A percentile compares a stretch with the other conserved stretches of the same genome.
Evolutionary conservation across 2,797 vertebrate species (phyloP).

Genomic region (Leptoclinus maculatus): DNA sequence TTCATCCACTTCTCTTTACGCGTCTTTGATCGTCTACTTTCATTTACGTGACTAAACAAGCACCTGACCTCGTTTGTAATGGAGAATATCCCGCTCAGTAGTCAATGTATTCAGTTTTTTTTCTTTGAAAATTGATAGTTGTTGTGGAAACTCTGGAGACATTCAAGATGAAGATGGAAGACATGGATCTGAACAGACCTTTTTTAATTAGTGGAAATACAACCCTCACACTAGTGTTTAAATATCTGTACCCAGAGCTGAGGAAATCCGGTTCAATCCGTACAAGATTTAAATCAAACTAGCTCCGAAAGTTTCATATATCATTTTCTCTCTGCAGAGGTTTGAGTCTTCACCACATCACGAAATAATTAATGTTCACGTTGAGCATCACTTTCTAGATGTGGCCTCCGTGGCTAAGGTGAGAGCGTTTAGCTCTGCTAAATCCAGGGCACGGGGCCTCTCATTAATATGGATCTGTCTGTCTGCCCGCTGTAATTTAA

Average conservation of each 20-base stretch:
- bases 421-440: slow-evolving; percentile 55
- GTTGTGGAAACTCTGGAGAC: slow-evolving; percentile 10
- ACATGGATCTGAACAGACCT: background rate
- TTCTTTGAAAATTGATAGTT: slow-evolving; percentile 54
- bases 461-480: slow-evolving; percentile 70
- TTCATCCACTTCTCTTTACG: slow-evolving; percentile 66
- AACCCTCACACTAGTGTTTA: background rate
- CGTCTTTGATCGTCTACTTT: slow-evolving; percentile 70
- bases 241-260: background rate
- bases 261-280: slow-evolving; percentile 4
- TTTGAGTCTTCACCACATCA: slow-evolving; percentile 42
- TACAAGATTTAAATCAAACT: slow-evolving; percentile 21
- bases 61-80: slow-evolving; percentile 75
- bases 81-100: slow-evolving; percentile 46
- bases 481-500: slow-evolving; percentile 74
- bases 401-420: slow-evolving; percentile 30
- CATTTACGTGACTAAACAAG: slow-evolving; percentile 75
- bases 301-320: slow-evolving; percentile 18
- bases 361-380: slow-evolving; percentile 59
- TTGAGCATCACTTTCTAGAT: slow-evolving; percentile 40
- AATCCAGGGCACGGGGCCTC: slow-evolving; percentile 45
- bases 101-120: slow-evolving; percentile 35
- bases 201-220: background rate
- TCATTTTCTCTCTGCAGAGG: slow-evolving; percentile 38
- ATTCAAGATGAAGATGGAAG: slow-evolving; percentile 2